Conservation (phyloP, 2,113 vertebrate species). For the Hippocampus zosterae region DNA sequence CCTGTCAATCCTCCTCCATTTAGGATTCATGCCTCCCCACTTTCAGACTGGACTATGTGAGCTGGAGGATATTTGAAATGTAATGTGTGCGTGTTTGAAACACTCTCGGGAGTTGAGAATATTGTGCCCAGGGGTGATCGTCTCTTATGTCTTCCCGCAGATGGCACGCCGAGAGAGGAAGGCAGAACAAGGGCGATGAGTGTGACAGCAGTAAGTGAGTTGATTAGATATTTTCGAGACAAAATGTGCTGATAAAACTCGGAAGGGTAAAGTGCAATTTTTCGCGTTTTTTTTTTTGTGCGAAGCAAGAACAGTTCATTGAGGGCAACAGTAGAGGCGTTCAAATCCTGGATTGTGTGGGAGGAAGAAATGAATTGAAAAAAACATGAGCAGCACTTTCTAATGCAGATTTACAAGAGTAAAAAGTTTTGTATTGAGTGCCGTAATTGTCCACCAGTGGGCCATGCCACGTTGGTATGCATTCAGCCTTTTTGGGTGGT, state of each 20-base stretch:
- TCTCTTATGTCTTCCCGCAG: conserved; percentile 35
- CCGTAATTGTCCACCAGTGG: too few relatives aligned
- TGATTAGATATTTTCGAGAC: conserved; percentile 18
- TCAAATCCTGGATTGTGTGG: conserved; percentile 12
- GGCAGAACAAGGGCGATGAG: conserved; percentile 9
- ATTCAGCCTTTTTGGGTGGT: too few relatives aligned
- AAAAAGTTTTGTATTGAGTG: background rate
- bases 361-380: conserved; percentile 3
- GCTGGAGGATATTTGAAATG: conserved; percentile 21
- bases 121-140: conserved; percentile 31
- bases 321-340: conserved; percentile 9
- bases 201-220: conserved; percentile 38
- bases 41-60: conserved; percentile 19
- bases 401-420: background rate
- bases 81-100: conserved; percentile 18
- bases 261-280: background rate
- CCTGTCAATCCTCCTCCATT: conserved; percentile 47
- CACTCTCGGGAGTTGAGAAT: conserved; percentile 22
- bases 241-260: background rate
- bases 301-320: conserved; percentile 5
- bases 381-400: background rate
- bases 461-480: too few relatives aligned
- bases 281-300: background rate
- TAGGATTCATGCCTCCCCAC: conserved; percentile 33
- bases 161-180: conserved; percentile 24